Evolutionary conservation across 1,140 invertebrate species (phyloP).

Genomic region (Anagrus nilaparvatae): DNA sequence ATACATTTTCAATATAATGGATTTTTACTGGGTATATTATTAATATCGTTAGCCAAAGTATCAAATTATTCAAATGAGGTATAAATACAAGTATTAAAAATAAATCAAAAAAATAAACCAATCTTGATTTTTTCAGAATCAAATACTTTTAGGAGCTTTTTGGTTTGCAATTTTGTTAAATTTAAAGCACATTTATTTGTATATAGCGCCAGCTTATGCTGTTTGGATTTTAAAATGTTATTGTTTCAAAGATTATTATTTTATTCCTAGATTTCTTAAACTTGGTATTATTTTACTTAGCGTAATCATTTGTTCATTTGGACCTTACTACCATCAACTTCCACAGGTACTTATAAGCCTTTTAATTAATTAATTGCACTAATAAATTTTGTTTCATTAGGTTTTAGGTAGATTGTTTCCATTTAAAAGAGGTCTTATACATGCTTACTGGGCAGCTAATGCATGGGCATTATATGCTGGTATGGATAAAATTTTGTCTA

Average conservation of each 20-base stretch:
- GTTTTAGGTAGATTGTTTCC: slow-evolving; percentile 86
- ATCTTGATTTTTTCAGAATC: slow-evolving; percentile 48
- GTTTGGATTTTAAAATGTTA: slow-evolving; percentile 81
- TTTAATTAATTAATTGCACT: too few species aligned
- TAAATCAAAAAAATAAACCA: slow-evolving; percentile 2
- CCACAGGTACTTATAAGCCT: slow-evolving; percentile 69
- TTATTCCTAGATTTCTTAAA: slow-evolving; percentile 47
- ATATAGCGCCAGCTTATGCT: slow-evolving; percentile 88
- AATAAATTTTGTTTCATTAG: slow-evolving; percentile 41
- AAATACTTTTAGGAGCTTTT: slow-evolving; percentile 63
- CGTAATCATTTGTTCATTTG: slow-evolving; percentile 75
- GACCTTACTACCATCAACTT: slow-evolving; percentile 74
- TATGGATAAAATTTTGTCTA: slow-evolving; percentile 63
- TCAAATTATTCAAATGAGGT: slow-evolving; percentile 24
- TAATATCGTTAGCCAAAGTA: slow-evolving; percentile 72
- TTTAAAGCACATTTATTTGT: slow-evolving; percentile 96
- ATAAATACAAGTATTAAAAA: not conserved
- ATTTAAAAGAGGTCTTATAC: slow-evolving; percentile 90
- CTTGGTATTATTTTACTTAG: slow-evolving; percentile 57
- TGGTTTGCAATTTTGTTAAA: slow-evolving; percentile 86
- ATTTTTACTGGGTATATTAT: slow-evolving; percentile 83
- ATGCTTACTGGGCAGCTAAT: slow-evolving; percentile 99
- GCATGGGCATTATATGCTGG: slow-evolving; percentile 95
- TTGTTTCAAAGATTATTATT: slow-evolving; percentile 55
- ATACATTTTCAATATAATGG: slow-evolving; percentile 99